These are phyloP conservation scores for Microplitis mediator DNA, from an alignment of 1,140 invertebrate species.

Conservation along the genomic window DNA sequence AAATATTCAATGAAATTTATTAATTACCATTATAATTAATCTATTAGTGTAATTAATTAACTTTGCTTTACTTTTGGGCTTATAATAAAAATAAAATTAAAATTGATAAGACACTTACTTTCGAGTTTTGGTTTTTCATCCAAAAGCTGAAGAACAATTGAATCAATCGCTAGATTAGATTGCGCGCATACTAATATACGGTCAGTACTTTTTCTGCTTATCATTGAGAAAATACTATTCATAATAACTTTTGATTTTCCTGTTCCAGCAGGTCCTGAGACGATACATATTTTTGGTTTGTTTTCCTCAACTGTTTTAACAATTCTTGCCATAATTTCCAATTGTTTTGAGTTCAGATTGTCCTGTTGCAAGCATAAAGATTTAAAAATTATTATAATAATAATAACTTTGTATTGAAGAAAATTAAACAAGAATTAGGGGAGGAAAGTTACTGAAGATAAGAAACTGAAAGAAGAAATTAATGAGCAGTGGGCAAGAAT, in stretches of 20 bases:
- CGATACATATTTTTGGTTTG: neutral
- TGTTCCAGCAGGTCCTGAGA: constrained; percentile 20
- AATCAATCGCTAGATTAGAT: constrained; percentile 11
- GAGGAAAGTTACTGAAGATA: no score
- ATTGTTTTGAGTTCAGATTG: neutral
- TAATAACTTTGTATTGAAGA: no score
- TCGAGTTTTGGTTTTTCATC: neutral
- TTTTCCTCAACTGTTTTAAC: neutral
- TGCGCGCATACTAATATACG: constrained; percentile 14
- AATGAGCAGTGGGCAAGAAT: no score
- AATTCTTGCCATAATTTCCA: constrained; percentile 2
- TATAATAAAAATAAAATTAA: neutral
- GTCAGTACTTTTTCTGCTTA: constrained; percentile 16
- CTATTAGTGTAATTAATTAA: neutral
- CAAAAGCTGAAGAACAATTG: neutral
- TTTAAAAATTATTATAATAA: no score
- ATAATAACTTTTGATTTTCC: constrained; percentile 24
- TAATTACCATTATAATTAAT: no score
- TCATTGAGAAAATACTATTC: constrained; percentile 12
- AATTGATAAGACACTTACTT: neutral
- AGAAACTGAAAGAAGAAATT: no score
- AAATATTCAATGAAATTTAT: no score
- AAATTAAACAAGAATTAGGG: no score
- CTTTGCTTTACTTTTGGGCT: neutral
- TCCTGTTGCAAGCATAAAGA: neutral